These are phyloP conservation scores for Lasioglossum zephyrum DNA, from an alignment of 2,888 invertebrate species.

Conservation along the genomic window DNA sequence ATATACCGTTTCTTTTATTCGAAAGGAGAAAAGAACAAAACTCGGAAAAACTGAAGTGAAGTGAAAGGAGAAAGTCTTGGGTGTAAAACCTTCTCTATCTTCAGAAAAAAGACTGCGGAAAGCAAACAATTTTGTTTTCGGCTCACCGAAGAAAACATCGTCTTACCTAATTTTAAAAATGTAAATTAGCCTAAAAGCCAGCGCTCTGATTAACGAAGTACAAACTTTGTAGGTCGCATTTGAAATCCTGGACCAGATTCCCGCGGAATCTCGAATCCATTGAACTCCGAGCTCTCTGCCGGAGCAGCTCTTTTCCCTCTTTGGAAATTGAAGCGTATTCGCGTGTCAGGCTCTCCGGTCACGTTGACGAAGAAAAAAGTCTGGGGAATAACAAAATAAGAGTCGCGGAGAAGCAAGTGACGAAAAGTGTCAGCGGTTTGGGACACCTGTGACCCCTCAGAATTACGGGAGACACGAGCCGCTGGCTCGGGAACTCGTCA, in stretches of 20 bases:
- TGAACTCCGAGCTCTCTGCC: not conserved
- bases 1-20: no score
- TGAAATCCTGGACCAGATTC: not conserved
- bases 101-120: no score
- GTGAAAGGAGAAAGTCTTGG: no score
- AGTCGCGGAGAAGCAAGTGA: not conserved
- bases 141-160: not conserved
- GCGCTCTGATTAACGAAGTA: not conserved
- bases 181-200: not conserved
- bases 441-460: conserved; percentile 12
- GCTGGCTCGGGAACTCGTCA: not conserved
- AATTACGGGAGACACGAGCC: conserved; percentile 6
- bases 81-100: no score
- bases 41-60: no score
- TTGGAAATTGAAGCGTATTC: not conserved
- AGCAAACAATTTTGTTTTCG: no score
- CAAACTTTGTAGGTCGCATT: not conserved
- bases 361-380: conserved; percentile 1
- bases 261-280: no score
- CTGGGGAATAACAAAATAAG: not conserved
- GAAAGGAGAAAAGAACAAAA: no score
- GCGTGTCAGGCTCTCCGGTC: not conserved
- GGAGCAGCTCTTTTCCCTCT: not conserved
- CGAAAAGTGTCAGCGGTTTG: conserved; percentile 2
- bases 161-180: not conserved